Conservation (phyloP, 2,888 invertebrate species). For the Acronicta psi region DNA sequence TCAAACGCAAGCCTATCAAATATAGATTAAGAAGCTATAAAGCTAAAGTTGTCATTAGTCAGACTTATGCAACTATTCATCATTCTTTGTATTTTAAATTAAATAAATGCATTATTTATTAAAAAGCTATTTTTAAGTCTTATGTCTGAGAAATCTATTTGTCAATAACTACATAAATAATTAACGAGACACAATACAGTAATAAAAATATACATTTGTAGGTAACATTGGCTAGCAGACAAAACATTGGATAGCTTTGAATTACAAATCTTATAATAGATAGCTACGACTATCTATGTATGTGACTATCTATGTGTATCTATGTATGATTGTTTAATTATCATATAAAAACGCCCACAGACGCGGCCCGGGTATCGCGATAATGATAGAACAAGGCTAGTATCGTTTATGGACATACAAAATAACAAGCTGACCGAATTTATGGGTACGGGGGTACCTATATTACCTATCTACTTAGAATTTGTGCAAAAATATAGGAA, state of each 20-base stretch:
- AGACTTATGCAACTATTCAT: no score
- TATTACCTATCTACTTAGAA: slow-evolving; percentile 9
- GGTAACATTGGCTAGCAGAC: neutral
- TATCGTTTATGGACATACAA: slow-evolving; percentile 4
- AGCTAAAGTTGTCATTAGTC: no score
- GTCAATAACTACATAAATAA: neutral
- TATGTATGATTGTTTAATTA: no score
- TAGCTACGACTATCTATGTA: no score
- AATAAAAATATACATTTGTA: neutral
- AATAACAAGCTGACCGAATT: slow-evolving; percentile 1
- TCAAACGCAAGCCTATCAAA: no score
- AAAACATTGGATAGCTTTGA: neutral
- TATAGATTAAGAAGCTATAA: no score
- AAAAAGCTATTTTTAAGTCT: no score
- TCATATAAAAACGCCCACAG: slow-evolving; percentile 26
- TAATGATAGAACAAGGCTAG: slow-evolving; percentile 21
- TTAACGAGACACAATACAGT: neutral
- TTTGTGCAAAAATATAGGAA: slow-evolving; percentile 1
- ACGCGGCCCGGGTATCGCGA: neutral
- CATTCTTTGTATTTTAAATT: no score
- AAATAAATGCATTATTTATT: no score
- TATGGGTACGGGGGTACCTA: neutral
- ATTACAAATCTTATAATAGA: slow-evolving; percentile 12
- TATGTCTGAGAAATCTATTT: no score
- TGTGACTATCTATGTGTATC: no score